phyloP scores from a whole-genome alignment of 2,888 invertebrate genomes.

The Acheta domesticus region DNA sequence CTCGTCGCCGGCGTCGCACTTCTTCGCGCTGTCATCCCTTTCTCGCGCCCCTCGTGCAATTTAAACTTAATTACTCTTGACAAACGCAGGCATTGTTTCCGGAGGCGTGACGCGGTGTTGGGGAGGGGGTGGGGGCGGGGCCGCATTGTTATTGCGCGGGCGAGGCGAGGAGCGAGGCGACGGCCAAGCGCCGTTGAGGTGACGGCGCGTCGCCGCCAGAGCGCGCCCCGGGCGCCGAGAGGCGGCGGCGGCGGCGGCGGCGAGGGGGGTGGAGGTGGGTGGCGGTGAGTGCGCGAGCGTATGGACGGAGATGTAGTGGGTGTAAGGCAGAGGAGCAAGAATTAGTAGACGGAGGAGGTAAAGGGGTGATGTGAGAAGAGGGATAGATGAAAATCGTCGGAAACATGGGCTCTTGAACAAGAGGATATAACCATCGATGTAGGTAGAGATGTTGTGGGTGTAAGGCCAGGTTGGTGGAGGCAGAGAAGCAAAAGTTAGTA shows the following conservation, averaged over 20 bases:
- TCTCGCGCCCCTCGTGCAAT: neutral
- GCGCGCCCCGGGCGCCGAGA: no score
- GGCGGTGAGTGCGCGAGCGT: neutral
- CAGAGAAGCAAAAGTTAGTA: no score
- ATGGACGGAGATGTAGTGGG: no score
- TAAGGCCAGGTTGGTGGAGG: no score
- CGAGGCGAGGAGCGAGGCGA: neutral
- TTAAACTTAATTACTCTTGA: constrained; percentile 10
- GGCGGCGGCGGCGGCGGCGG: no score
- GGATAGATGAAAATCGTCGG: no score
- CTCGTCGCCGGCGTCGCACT: neutral
- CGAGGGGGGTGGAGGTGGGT: neutral
- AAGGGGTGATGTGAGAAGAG: no score
- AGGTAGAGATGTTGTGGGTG: no score
- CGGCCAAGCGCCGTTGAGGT: neutral
- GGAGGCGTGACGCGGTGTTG: neutral
- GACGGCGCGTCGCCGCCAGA: neutral
- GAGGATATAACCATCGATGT: no score
- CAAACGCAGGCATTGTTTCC: neutral
- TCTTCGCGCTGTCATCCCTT: neutral
- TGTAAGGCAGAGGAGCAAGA: no score
- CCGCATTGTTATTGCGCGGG: neutral
- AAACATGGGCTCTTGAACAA: no score
- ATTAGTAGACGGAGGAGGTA: no score
- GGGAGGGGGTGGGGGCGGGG: neutral